Evolutionary conservation across 2,888 invertebrate genomes (phyloP).

Genomic region (Drosophila testacea): DNA sequence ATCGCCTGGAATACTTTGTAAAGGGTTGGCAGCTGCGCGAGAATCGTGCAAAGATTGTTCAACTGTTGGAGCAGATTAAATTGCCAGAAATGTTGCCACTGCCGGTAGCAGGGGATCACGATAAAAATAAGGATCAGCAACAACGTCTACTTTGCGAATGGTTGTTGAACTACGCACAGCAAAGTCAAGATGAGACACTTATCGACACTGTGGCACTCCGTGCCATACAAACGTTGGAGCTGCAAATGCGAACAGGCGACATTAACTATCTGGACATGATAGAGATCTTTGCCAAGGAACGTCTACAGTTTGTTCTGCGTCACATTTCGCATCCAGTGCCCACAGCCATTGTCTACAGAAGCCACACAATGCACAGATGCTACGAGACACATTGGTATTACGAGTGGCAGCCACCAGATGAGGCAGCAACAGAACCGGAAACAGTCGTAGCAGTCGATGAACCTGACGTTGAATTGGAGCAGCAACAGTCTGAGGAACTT

Average conservation of each 20-base stretch:
- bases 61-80: constrained; percentile 86
- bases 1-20: constrained; percentile 88
- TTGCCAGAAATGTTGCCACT: constrained; percentile 80
- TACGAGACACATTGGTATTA: constrained; percentile 57
- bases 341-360: constrained; percentile 72
- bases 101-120: constrained; percentile 33
- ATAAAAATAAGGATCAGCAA: background rate
- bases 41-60: constrained; percentile 86
- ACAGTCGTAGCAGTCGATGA: background rate
- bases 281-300: constrained; percentile 70
- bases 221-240: constrained; percentile 69
- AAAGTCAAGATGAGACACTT: constrained; percentile 58
- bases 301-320: constrained; percentile 51
- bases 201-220: constrained; percentile 70
- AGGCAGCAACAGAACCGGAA: background rate
- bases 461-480: background rate
- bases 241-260: constrained; percentile 36
- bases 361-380: constrained; percentile 21
- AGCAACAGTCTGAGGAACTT: background rate
- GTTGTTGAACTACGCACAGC: constrained; percentile 71
- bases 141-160: constrained; percentile 53
- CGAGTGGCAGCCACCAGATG: constrained; percentile 36
- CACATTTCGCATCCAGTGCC: constrained; percentile 46
- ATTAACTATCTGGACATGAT: constrained; percentile 78
- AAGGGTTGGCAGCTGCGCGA: constrained; percentile 86